A percentile compares a stretch with the other conserved stretches of the same genome.
Conservation (phyloP, 1,140 invertebrate genomes). For the Luehdorfia chinensis region DNA sequence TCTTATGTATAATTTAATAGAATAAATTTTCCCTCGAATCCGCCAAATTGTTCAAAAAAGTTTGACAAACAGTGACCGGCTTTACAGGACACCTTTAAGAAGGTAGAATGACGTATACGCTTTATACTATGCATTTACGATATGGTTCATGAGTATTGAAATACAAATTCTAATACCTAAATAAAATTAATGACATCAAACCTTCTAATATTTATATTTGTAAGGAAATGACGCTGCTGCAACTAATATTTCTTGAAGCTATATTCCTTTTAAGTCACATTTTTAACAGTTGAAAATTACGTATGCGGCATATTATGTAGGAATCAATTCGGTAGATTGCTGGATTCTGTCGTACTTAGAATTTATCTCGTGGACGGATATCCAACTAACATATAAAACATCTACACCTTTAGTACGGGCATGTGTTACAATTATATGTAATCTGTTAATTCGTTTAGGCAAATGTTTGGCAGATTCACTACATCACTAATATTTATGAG, state of each 20-base stretch:
- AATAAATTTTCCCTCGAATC: conserved; percentile 27
- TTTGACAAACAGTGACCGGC: conserved; percentile 16
- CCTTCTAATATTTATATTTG: neutral
- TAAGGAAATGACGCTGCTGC: neutral
- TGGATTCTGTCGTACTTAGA: conserved; percentile 20
- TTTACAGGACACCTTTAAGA: conserved; percentile 23
- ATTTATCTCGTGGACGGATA: conserved; percentile 57
- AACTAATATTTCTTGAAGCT: neutral
- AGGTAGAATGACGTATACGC: conserved; percentile 41
- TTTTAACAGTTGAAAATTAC: conserved; percentile 3
- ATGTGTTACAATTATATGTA: neutral
- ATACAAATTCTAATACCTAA: conserved; percentile 6
- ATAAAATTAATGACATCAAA: conserved; percentile 7
- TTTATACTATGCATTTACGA: conserved; percentile 25
- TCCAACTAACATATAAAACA: conserved; percentile 37
- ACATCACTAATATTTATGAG: neutral
- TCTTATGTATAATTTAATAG: conserved; percentile 36
- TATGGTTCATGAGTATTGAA: conserved; percentile 39
- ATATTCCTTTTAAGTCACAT: neutral
- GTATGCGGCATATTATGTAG: neutral
- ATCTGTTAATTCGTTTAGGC: neutral
- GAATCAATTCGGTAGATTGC: conserved; percentile 14
- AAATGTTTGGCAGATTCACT: conserved; percentile 3
- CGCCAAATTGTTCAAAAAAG: conserved; percentile 20
- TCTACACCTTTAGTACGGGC: conserved; percentile 19